A percentile compares a stretch with the other conserved stretches of the same genome.
Evolutionary conservation across 2,888 invertebrate genomes (phyloP).

Genomic region (Atrina japonica): DNA sequence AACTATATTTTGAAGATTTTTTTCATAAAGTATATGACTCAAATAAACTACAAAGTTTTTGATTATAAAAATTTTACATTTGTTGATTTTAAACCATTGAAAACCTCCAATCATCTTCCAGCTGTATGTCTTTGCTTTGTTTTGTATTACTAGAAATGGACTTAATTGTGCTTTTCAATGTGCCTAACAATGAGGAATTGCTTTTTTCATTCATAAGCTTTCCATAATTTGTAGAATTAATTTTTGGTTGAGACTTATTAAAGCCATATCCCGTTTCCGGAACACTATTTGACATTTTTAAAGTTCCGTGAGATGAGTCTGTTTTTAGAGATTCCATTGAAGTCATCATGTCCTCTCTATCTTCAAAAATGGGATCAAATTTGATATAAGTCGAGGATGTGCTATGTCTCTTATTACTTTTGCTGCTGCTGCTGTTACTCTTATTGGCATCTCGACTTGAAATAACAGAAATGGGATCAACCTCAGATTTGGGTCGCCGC

Average conservation of each 20-base stretch:
- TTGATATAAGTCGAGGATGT: slow-evolving; percentile 73
- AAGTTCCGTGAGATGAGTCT: slow-evolving; percentile 48
- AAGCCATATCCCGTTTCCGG: slow-evolving; percentile 24
- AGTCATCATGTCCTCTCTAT: slow-evolving; percentile 65
- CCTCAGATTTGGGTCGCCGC: slow-evolving; percentile 50
- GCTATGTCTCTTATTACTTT: slow-evolving; percentile 55
- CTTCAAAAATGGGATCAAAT: slow-evolving; percentile 75
- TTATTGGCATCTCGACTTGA: slow-evolving; percentile 51
- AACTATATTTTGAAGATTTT: too few relatives aligned
- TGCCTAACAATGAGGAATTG: slow-evolving; percentile 34
- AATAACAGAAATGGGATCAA: slow-evolving; percentile 58
- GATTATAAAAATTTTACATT: too few relatives aligned
- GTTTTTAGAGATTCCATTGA: slow-evolving; percentile 62
- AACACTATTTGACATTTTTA: slow-evolving; percentile 30
- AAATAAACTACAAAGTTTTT: too few relatives aligned
- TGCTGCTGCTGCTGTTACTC: slow-evolving; percentile 51
- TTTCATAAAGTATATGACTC: too few relatives aligned
- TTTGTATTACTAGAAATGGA: slow-evolving; percentile 35
- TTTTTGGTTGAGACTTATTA: slow-evolving; percentile 23
- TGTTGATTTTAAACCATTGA: slow-evolving; percentile 51
- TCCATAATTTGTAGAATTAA: slow-evolving; percentile 12
- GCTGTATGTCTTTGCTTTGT: slow-evolving; percentile 46
- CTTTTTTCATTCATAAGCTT: slow-evolving; percentile 27
- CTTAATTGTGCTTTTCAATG: slow-evolving; percentile 39
- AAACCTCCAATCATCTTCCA: slow-evolving; percentile 62